Evolutionary conservation across 1,140 invertebrate species (phyloP).

Genomic region (Bicyclus anynana): DNA sequence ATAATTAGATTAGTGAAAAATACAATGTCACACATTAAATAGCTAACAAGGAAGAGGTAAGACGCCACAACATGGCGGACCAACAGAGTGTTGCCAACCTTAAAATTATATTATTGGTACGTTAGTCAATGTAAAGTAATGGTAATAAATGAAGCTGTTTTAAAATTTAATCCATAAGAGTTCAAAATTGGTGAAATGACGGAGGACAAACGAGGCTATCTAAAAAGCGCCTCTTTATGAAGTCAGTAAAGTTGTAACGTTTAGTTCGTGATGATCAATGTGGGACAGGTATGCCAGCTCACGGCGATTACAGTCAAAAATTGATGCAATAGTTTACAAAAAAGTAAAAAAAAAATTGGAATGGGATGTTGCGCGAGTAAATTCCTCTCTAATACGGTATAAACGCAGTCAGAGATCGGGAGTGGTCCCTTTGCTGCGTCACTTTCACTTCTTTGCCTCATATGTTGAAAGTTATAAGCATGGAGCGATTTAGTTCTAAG

Average conservation of each 20-base stretch:
- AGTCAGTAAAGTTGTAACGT: neutral
- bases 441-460: constrained; percentile 22
- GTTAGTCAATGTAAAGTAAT: no score
- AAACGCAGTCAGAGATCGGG: constrained; percentile 2
- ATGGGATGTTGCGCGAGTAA: neutral
- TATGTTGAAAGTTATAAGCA: constrained; percentile 11
- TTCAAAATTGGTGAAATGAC: no score
- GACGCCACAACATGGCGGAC: no score
- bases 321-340: neutral
- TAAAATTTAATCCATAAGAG: no score
- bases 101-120: no score
- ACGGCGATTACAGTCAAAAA: neutral
- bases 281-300: neutral
- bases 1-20: neutral
- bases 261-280: neutral
- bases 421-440: constrained; percentile 16
- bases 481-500: neutral
- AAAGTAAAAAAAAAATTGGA: neutral
- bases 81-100: no score
- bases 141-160: no score
- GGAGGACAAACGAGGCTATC: no score
- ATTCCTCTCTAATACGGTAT: neutral
- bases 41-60: no score
- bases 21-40: no score
- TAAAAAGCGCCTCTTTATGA: no score